Percentiles rank a stretch among this genome's conserved stretches.
Evolutionary conservation across 37 sponge, comb jelly and placozoan species (phyloP).

Genomic region (Dysidea cf. avara): DNA sequence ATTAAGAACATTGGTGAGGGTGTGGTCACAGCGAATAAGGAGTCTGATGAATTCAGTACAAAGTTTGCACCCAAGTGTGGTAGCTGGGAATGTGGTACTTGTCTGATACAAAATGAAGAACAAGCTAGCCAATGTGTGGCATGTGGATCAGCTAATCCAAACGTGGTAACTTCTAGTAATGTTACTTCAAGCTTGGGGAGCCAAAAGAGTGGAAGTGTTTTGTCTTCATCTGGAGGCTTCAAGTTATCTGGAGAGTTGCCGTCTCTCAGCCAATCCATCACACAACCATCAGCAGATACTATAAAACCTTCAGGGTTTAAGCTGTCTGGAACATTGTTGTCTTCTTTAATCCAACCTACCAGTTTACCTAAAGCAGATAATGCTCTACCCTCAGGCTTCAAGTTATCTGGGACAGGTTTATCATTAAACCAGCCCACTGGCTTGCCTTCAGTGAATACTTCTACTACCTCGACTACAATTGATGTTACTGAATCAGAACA

Average conservation of each 20-base stretch:
- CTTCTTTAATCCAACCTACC: too few species aligned
- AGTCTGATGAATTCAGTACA: not conserved
- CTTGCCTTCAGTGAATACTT: not conserved
- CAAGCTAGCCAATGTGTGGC: not conserved
- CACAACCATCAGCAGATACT: too few species aligned
- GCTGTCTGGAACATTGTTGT: too few species aligned
- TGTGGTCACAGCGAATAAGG: not conserved
- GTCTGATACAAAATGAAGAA: conserved; percentile 3
- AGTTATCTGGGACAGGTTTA: not conserved
- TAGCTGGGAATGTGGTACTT: not conserved
- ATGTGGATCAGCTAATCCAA: conserved; percentile 17
- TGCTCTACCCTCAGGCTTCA: not conserved
- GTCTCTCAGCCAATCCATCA: too few species aligned
- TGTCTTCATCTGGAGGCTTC: not conserved
- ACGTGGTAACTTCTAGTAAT: not conserved
- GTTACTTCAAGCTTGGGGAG: too few species aligned
- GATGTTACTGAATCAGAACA: not conserved
- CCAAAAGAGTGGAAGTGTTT: not conserved
- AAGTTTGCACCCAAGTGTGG: conserved; percentile 2
- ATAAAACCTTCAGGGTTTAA: too few species aligned
- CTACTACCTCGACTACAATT: not conserved
- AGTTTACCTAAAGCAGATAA: too few species aligned
- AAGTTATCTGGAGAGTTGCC: too few species aligned
- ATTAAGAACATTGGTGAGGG: not conserved
- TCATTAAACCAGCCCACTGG: too few species aligned